Conservation (phyloP, 2,113 vertebrate genomes). For the Microcebus griseorufus region DNA sequence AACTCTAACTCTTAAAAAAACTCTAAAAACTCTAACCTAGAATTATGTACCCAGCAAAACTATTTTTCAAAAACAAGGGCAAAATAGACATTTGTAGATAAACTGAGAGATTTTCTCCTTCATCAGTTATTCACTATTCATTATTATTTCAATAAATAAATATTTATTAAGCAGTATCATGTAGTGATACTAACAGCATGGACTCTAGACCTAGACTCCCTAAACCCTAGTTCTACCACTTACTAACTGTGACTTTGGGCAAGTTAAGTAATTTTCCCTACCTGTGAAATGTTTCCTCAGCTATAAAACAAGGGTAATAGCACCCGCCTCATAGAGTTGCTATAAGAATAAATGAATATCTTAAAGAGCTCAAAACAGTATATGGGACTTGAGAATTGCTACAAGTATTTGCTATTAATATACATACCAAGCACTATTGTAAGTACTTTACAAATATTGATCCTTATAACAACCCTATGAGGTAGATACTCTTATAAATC, state of each 20-base stretch:
- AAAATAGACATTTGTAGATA: not conserved
- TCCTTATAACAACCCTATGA: not conserved
- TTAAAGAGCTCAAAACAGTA: not conserved
- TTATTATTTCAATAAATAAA: not conserved
- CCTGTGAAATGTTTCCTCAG: not conserved
- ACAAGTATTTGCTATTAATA: not conserved
- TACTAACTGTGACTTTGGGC: not conserved
- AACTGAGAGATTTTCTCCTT: not conserved
- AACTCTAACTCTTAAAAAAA: not conserved
- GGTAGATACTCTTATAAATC: not conserved
- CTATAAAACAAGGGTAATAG: not conserved
- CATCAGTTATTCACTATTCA: not conserved
- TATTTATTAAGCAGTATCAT: not conserved
- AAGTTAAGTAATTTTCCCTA: not conserved
- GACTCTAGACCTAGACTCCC: not conserved
- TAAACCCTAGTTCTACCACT: not conserved
- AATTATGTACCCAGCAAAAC: constrained; percentile 29
- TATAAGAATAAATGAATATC: not conserved
- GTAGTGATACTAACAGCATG: not conserved
- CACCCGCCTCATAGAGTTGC: not conserved
- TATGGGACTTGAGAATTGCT: not conserved
- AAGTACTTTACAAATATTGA: not conserved
- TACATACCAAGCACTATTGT: not conserved
- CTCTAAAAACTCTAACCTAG: not conserved
- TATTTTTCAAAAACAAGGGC: not conserved